Percentiles rank a stretch among this genome's conserved stretches.
These are phyloP conservation scores for Cheumatopsyche charites DNA, from an alignment of 1,140 invertebrate species.

Conservation along the genomic window DNA sequence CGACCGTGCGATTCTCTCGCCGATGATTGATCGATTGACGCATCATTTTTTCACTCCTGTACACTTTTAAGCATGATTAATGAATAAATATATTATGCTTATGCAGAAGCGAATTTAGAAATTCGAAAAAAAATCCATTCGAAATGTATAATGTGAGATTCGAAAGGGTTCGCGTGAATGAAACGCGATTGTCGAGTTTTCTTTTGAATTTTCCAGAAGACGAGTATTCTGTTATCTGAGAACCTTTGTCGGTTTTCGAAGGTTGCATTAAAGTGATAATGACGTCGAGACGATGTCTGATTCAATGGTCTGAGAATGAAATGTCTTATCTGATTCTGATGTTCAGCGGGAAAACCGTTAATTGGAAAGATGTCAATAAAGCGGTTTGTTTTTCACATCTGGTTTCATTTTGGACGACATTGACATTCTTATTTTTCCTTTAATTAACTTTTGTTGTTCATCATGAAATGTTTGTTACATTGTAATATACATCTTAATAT, in stretches of 20 bases:
- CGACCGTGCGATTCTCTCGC: not conserved
- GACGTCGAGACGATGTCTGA: slow-evolving; percentile 26
- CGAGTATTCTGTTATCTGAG: slow-evolving; percentile 1
- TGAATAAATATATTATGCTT: slow-evolving; percentile 27
- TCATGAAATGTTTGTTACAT: no score
- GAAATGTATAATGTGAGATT: no score
- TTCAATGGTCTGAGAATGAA: slow-evolving; percentile 4
- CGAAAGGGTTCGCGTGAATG: not conserved
- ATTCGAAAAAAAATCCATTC: not conserved
- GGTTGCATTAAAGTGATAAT: not conserved
- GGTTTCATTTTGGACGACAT: no score
- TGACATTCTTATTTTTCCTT: no score
- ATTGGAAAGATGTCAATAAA: no score
- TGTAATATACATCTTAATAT: no score
- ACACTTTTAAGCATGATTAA: slow-evolving; percentile 11
- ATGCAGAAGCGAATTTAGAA: no score
- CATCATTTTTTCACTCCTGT: not conserved
- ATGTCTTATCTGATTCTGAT: slow-evolving; percentile 10
- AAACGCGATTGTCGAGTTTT: not conserved
- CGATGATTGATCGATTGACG: slow-evolving; percentile 28
- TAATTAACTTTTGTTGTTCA: no score
- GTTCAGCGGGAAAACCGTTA: no score
- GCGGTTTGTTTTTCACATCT: no score
- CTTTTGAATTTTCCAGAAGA: not conserved
- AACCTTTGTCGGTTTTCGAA: slow-evolving; percentile 4